Conservation (phyloP, 2,113 vertebrate genomes). For the Zeus faber region DNA sequence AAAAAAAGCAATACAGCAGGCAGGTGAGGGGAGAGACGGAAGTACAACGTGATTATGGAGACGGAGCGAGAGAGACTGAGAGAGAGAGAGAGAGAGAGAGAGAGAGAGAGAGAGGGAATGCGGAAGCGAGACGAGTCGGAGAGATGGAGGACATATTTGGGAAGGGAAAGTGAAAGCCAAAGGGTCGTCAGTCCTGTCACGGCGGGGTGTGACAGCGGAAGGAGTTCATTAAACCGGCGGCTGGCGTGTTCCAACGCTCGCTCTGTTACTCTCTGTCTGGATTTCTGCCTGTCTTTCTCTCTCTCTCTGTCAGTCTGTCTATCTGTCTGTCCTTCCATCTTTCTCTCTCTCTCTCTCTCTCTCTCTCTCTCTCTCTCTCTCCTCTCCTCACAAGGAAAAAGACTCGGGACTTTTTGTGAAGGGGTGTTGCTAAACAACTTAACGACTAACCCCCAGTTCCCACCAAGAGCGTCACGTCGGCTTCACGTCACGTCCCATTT, state of each 20-base stretch:
- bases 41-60: too few relatives aligned
- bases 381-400: too few relatives aligned
- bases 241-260: not conserved
- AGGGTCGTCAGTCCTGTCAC: too few relatives aligned
- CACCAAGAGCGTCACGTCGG: too few relatives aligned
- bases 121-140: too few relatives aligned
- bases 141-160: too few relatives aligned
- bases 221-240: not conserved
- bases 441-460: too few relatives aligned
- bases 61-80: not conserved
- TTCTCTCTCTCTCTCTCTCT: not conserved
- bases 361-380: not conserved
- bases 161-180: too few relatives aligned
- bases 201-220: not conserved
- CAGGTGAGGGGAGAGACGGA: slow-evolving; percentile 1
- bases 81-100: slow-evolving; percentile 22
- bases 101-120: slow-evolving; percentile 3
- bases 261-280: too few relatives aligned
- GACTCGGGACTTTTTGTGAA: too few relatives aligned
- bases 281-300: not conserved
- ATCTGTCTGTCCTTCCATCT: not conserved
- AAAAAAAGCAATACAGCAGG: slow-evolving; percentile 1
- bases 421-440: too few relatives aligned
- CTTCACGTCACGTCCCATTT: too few relatives aligned
- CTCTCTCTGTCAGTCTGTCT: not conserved